These are phyloP conservation scores for Gobionotothen gibberifrons DNA, from an alignment of 2,797 vertebrate genomes.

Conservation along the genomic window DNA sequence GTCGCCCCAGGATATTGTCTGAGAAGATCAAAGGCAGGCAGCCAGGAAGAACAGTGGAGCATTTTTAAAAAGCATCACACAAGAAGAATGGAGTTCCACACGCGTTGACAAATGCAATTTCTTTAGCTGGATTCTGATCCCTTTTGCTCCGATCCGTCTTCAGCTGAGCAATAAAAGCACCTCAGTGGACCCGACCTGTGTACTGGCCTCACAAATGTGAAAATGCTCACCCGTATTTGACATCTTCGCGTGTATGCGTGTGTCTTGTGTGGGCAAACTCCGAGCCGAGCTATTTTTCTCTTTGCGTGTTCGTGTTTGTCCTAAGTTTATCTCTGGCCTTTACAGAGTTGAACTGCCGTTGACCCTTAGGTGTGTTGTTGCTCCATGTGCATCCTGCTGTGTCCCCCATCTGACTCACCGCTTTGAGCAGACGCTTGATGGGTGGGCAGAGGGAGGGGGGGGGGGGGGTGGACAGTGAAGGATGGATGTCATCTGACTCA, in stretches of 20 bases:
- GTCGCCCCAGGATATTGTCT: slow-evolving; percentile 81
- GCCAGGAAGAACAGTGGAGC: slow-evolving; percentile 66
- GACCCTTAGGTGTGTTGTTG: slow-evolving; percentile 68
- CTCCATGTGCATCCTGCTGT: slow-evolving; percentile 62
- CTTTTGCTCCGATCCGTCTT: slow-evolving; percentile 59
- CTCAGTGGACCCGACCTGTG: slow-evolving; percentile 38
- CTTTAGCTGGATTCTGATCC: slow-evolving; percentile 55
- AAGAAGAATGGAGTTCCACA: slow-evolving; percentile 58
- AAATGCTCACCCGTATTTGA: slow-evolving; percentile 49
- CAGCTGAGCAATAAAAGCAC: slow-evolving; percentile 53
- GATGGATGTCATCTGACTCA: slow-evolving; percentile 62
- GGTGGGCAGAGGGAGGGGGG: slow-evolving; percentile 44
- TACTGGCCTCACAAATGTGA: slow-evolving; percentile 53
- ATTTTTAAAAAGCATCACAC: slow-evolving; percentile 60
- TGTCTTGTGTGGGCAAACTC: slow-evolving; percentile 30
- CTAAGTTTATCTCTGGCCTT: slow-evolving; percentile 65
- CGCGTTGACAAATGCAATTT: slow-evolving; percentile 69
- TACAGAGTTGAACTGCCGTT: slow-evolving; percentile 69
- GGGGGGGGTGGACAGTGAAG: slow-evolving; percentile 45
- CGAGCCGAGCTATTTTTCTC: slow-evolving; percentile 13
- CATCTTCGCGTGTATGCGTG: slow-evolving; percentile 43
- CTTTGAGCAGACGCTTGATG: slow-evolving; percentile 52
- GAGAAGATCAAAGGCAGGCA: slow-evolving; percentile 77
- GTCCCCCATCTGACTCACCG: slow-evolving; percentile 65
- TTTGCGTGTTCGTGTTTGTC: slow-evolving; percentile 8